Evolutionary conservation across 2,113 vertebrate genomes (phyloP), one percentile per base, ranked within the genome.

Genomic region (Neopipo cinnamomea): DNA sequence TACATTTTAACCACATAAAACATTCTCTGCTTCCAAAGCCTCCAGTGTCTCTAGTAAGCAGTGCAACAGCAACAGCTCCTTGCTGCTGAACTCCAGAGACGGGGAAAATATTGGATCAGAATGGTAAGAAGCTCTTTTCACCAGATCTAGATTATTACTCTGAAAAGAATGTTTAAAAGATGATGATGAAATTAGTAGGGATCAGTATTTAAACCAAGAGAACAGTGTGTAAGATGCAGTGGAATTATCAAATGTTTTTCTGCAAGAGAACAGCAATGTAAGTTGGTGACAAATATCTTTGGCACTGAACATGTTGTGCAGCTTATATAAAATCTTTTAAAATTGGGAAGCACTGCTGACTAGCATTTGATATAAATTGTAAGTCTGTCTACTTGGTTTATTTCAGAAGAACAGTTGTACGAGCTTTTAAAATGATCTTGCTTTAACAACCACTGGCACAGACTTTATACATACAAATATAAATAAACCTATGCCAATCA

Each of bases 51-150:
- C 84, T 92, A 94, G 91, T 94, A 93, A 95, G 95, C 97, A 85
- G 96, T 91, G 42, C 89, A 91, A 80, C 95, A 97, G 96, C 96
- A 88, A 79, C 96, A 96, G 95, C 97, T 96, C 95, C 96, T 79
- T 95, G 95, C 97, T 95, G 81, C 97, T 94, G 86, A 85, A 92
- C 95, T 95, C 95, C 17, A 70, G 88, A 42, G 79, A 91, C 79
- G 17, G 87, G 75, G 31, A 88, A 93, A 91, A 94, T 87, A 94
- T 4, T 86, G 77, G 72, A 96, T 88, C 97, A 39, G 75, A 58
- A 98, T 98, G 98, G 98, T 98, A 98, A 98, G 98, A 90, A 88
- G 61, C 97, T 95, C 77, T 68, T 97, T 96, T 91, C 50, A 56
- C 7, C 65, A 92, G 76, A 73, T 61, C 72, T 93, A 39, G 19